A percentile compares a stretch with the other conserved stretches of the same genome.
These are phyloP conservation scores for Scyliorhinus canicula DNA, from an alignment of 2,797 vertebrate genomes.

Conservation along the genomic window DNA sequence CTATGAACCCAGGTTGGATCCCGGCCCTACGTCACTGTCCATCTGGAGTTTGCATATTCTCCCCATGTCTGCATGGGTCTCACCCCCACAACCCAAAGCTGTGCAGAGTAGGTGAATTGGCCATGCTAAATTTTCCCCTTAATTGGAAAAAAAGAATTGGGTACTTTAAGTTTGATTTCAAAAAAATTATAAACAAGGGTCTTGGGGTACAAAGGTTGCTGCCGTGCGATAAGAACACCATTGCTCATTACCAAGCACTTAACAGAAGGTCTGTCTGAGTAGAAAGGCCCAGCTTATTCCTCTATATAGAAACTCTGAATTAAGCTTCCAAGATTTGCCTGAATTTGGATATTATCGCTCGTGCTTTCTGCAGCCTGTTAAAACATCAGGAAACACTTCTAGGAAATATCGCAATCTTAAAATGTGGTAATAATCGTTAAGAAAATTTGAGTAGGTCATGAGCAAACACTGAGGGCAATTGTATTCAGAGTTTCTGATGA, in stretches of 20 bases:
- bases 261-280: neutral
- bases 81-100: too few relatives aligned
- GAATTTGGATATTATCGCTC: neutral
- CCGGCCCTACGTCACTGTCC: too few relatives aligned
- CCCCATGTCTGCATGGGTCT: too few relatives aligned
- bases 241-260: neutral
- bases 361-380: neutral
- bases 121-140: too few relatives aligned
- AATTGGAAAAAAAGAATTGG: too few relatives aligned
- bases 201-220: neutral
- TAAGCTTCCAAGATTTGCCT: neutral
- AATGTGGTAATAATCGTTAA: neutral
- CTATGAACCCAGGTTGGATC: too few relatives aligned
- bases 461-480: neutral
- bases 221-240: neutral
- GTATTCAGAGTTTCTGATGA: neutral
- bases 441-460: neutral
- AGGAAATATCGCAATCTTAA: neutral
- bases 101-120: too few relatives aligned
- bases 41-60: too few relatives aligned
- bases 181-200: too few relatives aligned
- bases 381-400: neutral
- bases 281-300: neutral
- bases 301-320: neutral
- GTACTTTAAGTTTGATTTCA: too few relatives aligned